Percentiles rank a stretch among this genome's conserved stretches.
phyloP scores from a whole-genome alignment of 2,888 invertebrate genomes.

The Cosmia pyralina region DNA sequence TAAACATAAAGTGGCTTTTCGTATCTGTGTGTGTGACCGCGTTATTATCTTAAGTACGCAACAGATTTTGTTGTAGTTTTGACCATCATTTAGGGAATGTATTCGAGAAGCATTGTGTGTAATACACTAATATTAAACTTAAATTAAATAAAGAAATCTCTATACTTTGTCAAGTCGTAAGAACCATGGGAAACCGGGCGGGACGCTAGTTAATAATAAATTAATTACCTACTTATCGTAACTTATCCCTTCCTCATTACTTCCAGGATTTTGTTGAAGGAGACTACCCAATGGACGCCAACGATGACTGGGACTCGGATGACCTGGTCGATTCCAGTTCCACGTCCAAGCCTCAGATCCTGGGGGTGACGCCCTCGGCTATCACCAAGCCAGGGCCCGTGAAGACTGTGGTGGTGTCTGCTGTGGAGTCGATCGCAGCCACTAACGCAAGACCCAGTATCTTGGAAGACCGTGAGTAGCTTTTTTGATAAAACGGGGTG shows the following conservation, averaged over 20 bases:
- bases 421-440: conserved; percentile 80
- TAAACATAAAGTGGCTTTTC: too few relatives aligned
- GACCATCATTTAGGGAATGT: too few relatives aligned
- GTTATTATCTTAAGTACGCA: too few relatives aligned
- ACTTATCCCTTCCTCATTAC: not conserved
- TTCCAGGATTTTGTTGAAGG: conserved; percentile 67
- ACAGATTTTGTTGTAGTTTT: too few relatives aligned
- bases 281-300: conserved; percentile 81
- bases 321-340: conserved; percentile 70
- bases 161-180: not conserved
- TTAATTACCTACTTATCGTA: not conserved
- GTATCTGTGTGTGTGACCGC: too few relatives aligned
- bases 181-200: not conserved
- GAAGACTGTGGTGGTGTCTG: conserved; percentile 73
- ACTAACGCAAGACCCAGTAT: conserved; percentile 84
- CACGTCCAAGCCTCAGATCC: conserved; percentile 67
- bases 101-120: too few relatives aligned
- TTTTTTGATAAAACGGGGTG: not conserved
- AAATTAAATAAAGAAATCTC: too few relatives aligned
- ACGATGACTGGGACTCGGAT: conserved; percentile 75
- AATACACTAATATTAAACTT: too few relatives aligned
- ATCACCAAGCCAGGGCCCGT: conserved; percentile 72
- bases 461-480: conserved; percentile 81
- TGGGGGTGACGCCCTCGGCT: conserved; percentile 78
- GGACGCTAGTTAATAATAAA: not conserved